Evolutionary conservation across 2,888 invertebrate genomes (phyloP).

Genomic region (Amiota mariae): DNA sequence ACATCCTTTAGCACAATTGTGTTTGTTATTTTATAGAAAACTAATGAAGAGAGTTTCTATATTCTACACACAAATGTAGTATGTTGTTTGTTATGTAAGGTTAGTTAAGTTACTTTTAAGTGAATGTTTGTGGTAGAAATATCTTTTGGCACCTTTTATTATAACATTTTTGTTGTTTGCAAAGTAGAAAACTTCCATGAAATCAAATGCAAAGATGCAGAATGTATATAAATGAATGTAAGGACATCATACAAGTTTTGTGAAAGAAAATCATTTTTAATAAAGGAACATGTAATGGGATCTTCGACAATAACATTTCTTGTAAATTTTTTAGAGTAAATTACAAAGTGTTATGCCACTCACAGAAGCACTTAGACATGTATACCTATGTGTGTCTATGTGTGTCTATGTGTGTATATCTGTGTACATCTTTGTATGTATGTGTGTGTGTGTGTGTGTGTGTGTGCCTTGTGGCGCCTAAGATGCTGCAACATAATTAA

Average conservation of each 20-base stretch:
- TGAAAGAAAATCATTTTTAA: neutral
- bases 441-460: too few relatives aligned
- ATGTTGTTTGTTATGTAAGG: too few relatives aligned
- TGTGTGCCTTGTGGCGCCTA: neutral
- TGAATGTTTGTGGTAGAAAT: too few relatives aligned
- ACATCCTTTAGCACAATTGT: too few relatives aligned
- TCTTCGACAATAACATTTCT: neutral
- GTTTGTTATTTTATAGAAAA: too few relatives aligned
- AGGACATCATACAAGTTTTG: neutral
- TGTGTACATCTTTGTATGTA: too few relatives aligned
- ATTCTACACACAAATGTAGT: too few relatives aligned
- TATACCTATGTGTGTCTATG: neutral
- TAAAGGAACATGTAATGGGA: too few relatives aligned
- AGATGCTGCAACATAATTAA: slow-evolving; percentile 9
- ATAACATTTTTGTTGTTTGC: neutral
- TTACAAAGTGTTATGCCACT: neutral
- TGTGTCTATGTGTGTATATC: too few relatives aligned
- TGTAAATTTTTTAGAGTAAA: neutral
- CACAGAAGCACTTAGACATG: neutral
- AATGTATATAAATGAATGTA: neutral
- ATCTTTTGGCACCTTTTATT: too few relatives aligned
- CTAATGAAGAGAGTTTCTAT: too few relatives aligned
- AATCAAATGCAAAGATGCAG: neutral
- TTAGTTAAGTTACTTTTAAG: too few relatives aligned
- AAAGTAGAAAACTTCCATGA: neutral